phyloP scores from a whole-genome alignment of 1,140 invertebrate species.

The Zaprionus inermis region DNA sequence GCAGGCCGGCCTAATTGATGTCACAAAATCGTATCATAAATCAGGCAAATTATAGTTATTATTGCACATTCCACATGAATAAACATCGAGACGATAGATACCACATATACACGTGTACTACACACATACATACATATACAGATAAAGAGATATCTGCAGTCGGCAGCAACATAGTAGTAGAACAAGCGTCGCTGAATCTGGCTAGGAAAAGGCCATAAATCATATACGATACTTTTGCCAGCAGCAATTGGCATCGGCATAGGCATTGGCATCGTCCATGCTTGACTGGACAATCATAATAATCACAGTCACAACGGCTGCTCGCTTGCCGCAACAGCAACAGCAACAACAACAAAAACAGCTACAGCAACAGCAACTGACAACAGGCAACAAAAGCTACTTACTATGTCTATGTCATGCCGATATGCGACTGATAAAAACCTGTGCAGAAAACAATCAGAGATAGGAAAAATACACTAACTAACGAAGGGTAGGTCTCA shows the following conservation, averaged over 20 bases:
- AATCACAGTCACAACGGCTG: conserved; percentile 68
- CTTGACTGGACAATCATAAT: conserved; percentile 82
- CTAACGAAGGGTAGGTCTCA: neutral
- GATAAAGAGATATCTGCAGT: conserved; percentile 53
- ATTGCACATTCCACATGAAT: conserved; percentile 60
- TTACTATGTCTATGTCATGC: conserved; percentile 79
- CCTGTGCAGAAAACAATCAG: conserved; percentile 69
- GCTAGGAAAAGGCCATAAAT: conserved; percentile 72
- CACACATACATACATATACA: conserved; percentile 28
- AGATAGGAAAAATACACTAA: conserved; percentile 42
- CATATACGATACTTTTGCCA: conserved; percentile 61
- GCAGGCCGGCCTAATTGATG: conserved; percentile 71
- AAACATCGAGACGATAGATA: conserved; percentile 44
- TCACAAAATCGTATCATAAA: conserved; percentile 78
- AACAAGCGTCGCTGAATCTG: conserved; percentile 65
- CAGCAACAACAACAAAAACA: conserved; percentile 32
- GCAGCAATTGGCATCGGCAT: conserved; percentile 36
- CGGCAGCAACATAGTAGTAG: conserved; percentile 54
- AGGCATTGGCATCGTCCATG: conserved; percentile 65
- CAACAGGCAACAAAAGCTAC: conserved; percentile 78
- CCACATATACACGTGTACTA: conserved; percentile 16
- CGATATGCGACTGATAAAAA: conserved; percentile 81
- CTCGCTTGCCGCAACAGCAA: conserved; percentile 49
- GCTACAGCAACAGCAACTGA: conserved; percentile 50
- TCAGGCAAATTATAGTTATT: conserved; percentile 80